Conservation (phyloP, 2,797 vertebrate genomes). For the Danio kyathit region DNA sequence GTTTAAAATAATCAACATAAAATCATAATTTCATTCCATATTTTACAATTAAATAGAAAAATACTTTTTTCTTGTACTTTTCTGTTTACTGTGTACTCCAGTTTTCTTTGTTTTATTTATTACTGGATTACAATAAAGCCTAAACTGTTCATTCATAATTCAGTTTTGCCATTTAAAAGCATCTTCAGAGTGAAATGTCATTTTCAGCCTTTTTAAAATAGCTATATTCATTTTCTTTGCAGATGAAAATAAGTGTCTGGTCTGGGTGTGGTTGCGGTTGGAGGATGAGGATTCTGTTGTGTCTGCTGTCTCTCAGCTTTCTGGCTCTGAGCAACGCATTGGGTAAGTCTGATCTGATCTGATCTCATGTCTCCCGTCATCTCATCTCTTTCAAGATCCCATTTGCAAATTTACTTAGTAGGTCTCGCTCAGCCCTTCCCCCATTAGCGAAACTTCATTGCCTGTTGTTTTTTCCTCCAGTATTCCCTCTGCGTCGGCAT, state of each 20-base stretch:
- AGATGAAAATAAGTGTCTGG: slow-evolving; percentile 16
- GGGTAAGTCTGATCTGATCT: slow-evolving; percentile 55
- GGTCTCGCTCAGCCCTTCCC: background rate
- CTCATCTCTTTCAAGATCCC: slow-evolving; percentile 8
- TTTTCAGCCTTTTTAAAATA: too few relatives aligned
- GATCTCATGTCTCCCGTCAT: slow-evolving; percentile 22
- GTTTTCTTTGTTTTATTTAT: too few relatives aligned
- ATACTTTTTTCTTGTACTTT: too few relatives aligned
- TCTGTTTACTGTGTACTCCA: too few relatives aligned
- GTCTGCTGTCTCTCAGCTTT: slow-evolving; percentile 59
- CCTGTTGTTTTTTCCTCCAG: slow-evolving; percentile 11
- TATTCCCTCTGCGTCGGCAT: background rate
- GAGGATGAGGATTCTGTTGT: slow-evolving; percentile 61
- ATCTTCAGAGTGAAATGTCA: too few relatives aligned
- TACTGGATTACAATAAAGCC: too few relatives aligned
- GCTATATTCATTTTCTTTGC: background rate
- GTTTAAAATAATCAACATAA: too few relatives aligned
- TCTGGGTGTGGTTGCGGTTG: slow-evolving; percentile 39
- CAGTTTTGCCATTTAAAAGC: too few relatives aligned
- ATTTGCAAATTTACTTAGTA: slow-evolving; percentile 38
- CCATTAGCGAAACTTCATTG: slow-evolving; percentile 21
- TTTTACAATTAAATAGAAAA: too few relatives aligned
- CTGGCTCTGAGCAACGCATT: slow-evolving; percentile 56
- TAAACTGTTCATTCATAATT: too few relatives aligned
- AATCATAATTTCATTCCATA: too few relatives aligned